Conservation (phyloP, 2,797 vertebrate genomes). For the Ibycter americanus region DNA sequence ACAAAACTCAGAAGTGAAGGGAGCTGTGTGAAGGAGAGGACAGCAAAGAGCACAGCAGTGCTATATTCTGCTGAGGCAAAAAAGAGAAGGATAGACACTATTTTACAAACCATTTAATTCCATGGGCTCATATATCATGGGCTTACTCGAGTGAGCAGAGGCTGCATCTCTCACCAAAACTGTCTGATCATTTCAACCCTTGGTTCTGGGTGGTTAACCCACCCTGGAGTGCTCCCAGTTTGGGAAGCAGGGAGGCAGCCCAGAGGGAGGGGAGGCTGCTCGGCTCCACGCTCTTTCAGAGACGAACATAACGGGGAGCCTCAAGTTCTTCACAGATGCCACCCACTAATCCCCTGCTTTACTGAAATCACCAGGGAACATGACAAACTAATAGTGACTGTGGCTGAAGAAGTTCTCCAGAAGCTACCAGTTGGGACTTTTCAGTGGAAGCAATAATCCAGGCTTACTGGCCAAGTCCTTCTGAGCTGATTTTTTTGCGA, state of each 20-base stretch:
- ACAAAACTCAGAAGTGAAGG: neutral
- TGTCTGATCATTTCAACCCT: neutral
- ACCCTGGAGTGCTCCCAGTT: neutral
- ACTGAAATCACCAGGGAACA: neutral
- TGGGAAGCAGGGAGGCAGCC: neutral
- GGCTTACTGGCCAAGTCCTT: neutral
- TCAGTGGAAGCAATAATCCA: neutral
- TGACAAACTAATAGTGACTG: neutral
- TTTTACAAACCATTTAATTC: neutral
- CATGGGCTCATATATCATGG: neutral
- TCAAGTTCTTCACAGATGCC: neutral
- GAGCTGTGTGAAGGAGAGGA: neutral
- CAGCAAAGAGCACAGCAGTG: neutral
- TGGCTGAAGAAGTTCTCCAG: neutral
- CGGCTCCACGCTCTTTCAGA: fast-evolving
- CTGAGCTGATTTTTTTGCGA: neutral
- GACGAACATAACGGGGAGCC: neutral
- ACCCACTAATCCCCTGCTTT: neutral
- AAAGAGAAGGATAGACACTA: neutral
- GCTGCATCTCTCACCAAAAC: neutral
- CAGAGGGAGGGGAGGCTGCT: neutral
- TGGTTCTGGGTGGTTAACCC: neutral
- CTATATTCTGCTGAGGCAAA: neutral
- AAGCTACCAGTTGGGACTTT: neutral
- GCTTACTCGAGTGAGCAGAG: neutral